Base-by-base conservation (phyloP, 2,113 vertebrate genomes). In the Piaya cayana region DNA sequence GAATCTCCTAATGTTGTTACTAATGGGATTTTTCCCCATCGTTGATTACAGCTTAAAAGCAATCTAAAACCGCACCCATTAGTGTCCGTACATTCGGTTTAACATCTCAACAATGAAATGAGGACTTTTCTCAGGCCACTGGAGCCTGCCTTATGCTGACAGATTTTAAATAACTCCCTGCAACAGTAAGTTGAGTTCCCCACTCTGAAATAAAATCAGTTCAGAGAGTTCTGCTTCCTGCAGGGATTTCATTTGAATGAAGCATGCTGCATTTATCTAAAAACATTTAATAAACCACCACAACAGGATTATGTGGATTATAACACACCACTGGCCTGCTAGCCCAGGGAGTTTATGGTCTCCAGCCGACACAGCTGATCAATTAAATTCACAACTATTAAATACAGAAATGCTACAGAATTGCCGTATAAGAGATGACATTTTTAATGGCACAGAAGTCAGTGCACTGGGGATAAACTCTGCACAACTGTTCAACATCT, bases 221-320 rank as follows among this genome's bases (percentile, higher is more conserved):
- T 72, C 49, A 17, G n/a, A 78, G 84, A 36, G 14, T 80, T 58
- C 62, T 49, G 92, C 92, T 93, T 94, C 92, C 92, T 90, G 88
- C 60, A 82, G 87, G 90, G 87, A 91, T 80, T 96, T 87, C 12
- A 1, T 58, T 79, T 74, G 62, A 92, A 92, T 85, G 91, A 79
- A 95, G 84, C 75, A 19, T 4, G 29, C 81, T 74, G 82, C 79
- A 63, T 79, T 86, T 82, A 72, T 32, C 91, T 55, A 64, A 63
- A 87, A 87, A 65, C 82, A 88, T 87, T 92, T 76, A 79, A 90
- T 85, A 94, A 92, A 93, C 75, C 84, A 72, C 59, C 84, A 72
- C 88, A 74, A 89, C 67, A 92, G 70, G 75, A 94, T 91, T 91
- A 91, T 52, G 42, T 42, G 93, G 78, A 71, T 92, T 82, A 59